Conservation (phyloP, 2,113 vertebrate species). For the cattle (Bos taurus) region ARS-UCD2.0 NC_037329.1:110959501-110960000, state of each 20-base stretch:
- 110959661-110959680: neutral
- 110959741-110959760: neutral
- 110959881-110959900: neutral
- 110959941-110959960: neutral
- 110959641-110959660: neutral
- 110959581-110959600: neutral
- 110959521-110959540: neutral
- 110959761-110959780: neutral
- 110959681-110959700: neutral
- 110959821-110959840: neutral
- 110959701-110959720: neutral
- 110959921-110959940: neutral
- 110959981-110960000: neutral
- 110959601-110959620: neutral
- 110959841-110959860: neutral
- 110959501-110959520: neutral
- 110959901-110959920: neutral
- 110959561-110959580: neutral
- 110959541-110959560: neutral
- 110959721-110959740: neutral
- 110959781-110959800: neutral
- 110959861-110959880: neutral
- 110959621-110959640: neutral
- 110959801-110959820: rapidly evolving
- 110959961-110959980: neutral